Conservation (phyloP, 2,113 vertebrate genomes). For the Fregata magnificens region DNA sequence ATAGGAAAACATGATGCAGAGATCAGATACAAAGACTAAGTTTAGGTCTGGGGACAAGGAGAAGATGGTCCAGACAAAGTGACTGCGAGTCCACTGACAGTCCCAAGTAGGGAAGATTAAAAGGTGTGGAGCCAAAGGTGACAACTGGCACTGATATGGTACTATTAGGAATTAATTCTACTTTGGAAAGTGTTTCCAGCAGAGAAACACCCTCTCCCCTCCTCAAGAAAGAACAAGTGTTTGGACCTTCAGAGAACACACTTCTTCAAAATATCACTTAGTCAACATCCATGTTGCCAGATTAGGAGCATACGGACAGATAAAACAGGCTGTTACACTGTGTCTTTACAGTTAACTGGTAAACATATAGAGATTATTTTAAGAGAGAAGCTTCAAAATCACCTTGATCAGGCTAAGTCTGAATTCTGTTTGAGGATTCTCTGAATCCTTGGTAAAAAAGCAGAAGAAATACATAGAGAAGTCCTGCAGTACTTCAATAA, state of each 20-base stretch:
- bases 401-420: neutral
- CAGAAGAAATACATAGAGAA: neutral
- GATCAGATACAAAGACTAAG: neutral
- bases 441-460: neutral
- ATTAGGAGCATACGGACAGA: neutral
- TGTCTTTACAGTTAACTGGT: neutral
- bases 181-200: neutral
- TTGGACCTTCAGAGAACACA: neutral
- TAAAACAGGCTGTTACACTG: neutral
- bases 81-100: neutral
- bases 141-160: neutral
- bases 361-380: neutral
- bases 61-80: neutral
- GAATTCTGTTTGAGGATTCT: neutral
- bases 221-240: neutral
- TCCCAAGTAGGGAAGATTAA: neutral
- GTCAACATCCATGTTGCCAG: neutral
- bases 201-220: neutral
- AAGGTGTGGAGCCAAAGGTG: neutral
- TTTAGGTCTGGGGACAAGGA: neutral
- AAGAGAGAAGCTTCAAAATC: neutral
- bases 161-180: neutral
- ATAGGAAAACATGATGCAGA: neutral
- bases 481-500: neutral
- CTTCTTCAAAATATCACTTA: neutral